Base-by-base conservation (phyloP, 2,888 invertebrate species). In the Cosmia trapezina region DNA sequence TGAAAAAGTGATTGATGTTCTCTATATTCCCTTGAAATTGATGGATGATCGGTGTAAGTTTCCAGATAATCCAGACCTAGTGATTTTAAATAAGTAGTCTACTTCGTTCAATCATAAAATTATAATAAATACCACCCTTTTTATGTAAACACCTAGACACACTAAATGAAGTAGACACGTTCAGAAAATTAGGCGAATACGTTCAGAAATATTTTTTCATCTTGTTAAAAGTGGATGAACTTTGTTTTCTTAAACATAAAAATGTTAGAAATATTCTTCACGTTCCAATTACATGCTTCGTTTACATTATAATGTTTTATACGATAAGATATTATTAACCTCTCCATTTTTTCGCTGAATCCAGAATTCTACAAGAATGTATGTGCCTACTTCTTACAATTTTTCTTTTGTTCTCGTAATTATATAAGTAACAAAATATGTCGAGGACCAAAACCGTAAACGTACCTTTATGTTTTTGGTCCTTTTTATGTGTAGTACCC, bases 261-360 rank as follows among this genome's bases (percentile, higher is more conserved):
- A 53, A 59, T 59, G 6, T 65, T 74, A 28, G 28, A 28, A 2
- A 22, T 80, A 64, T 64, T 56, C 49, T 60, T 51, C 19, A 41
- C 14, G 28, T 64, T 41, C 17, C 54, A 54, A 69, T 81, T 81
- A 81, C 59, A 64, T 43, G 49, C n/a, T 76, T 66, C 67, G 56
- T 57, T 61, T 57, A 65, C 17, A 57, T 76, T 62, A 28, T 59
- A 60, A 60, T 75, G 22, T 71, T 63, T 12, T 76, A 28, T 74
- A 22, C 2, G 17, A 49, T 33, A 63, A 17, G 22, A 64, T 79
- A 43, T 54, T 67, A 68, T 78, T 54, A 54, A 80, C 19, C 9
- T 47, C 14, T 57, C 2, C 22, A 47, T 53, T 62, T 47, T 17
- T 72, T 53, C 2, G 8, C 33, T 22, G 12, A 51, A 33, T 49